Evolutionary conservation across 2,113 vertebrate genomes (phyloP).

Genomic region (Eulemur rufifrons): DNA sequence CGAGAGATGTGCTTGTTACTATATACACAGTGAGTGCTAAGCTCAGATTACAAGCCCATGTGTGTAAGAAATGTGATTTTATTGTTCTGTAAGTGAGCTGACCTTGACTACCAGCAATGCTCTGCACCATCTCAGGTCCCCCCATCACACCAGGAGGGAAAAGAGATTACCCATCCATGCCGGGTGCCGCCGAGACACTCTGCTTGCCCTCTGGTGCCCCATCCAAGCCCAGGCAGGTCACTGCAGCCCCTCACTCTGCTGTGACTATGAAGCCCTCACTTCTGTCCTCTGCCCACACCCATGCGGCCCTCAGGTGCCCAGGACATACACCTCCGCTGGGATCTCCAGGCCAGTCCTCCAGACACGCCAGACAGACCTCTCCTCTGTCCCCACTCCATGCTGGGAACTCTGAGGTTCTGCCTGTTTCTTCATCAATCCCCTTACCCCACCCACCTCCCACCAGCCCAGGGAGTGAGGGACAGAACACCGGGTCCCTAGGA

Average conservation of each 20-base stretch:
- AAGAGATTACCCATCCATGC: fast-evolving
- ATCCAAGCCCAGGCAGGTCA: background rate
- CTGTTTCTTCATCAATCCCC: background rate
- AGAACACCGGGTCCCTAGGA: background rate
- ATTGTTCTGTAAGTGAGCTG: background rate
- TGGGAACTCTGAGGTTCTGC: background rate
- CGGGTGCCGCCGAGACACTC: background rate
- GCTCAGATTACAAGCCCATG: background rate
- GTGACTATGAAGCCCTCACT: background rate
- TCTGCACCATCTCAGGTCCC: fast-evolving
- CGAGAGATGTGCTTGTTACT: background rate
- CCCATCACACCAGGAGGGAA: background rate
- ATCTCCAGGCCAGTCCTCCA: background rate
- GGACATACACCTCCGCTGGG: background rate
- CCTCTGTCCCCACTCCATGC: background rate
- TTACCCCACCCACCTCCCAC: fast-evolving
- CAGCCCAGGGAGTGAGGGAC: background rate
- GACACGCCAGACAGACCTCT: background rate
- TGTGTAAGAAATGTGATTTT: background rate
- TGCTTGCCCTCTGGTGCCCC: background rate
- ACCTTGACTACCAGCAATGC: background rate
- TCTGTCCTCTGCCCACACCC: background rate
- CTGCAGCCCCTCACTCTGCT: background rate
- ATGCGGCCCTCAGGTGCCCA: background rate
- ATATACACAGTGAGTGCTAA: background rate